phyloP scores from a whole-genome alignment of 2,797 vertebrate genomes.

The Sebastes reedi region DNA sequence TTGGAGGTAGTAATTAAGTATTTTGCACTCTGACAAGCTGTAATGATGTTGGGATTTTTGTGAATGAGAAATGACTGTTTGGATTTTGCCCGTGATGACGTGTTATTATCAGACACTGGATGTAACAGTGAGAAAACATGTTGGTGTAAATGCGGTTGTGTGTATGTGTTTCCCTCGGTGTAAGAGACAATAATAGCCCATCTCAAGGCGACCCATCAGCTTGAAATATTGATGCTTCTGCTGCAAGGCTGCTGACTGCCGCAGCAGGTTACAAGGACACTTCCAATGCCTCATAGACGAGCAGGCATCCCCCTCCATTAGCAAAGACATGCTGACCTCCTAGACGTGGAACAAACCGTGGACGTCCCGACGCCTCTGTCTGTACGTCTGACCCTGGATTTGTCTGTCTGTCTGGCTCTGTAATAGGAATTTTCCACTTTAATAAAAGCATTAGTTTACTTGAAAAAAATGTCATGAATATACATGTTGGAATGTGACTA shows the following conservation, averaged over 20 bases:
- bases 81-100: not conserved
- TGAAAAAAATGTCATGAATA: not conserved
- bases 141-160: not conserved
- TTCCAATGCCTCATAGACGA: slow-evolving; percentile 13
- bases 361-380: not conserved
- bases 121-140: not conserved
- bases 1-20: slow-evolving; percentile 33
- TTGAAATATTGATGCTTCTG: slow-evolving; percentile 68
- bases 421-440: not conserved
- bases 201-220: slow-evolving; percentile 57
- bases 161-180: not conserved
- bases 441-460: not conserved
- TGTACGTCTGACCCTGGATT: not conserved
- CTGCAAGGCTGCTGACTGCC: slow-evolving; percentile 38
- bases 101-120: not conserved
- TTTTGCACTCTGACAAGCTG: slow-evolving; percentile 35
- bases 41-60: slow-evolving; percentile 20
- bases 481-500: not conserved
- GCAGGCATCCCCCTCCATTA: not conserved
- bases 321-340: slow-evolving; percentile 21
- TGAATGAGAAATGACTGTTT: slow-evolving; percentile 7
- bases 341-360: not conserved
- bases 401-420: not conserved
- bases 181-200: slow-evolving; percentile 56
- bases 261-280: slow-evolving; percentile 54